Base-by-base conservation (phyloP, 2,797 vertebrate genomes). In the Gila robusta region DNA sequence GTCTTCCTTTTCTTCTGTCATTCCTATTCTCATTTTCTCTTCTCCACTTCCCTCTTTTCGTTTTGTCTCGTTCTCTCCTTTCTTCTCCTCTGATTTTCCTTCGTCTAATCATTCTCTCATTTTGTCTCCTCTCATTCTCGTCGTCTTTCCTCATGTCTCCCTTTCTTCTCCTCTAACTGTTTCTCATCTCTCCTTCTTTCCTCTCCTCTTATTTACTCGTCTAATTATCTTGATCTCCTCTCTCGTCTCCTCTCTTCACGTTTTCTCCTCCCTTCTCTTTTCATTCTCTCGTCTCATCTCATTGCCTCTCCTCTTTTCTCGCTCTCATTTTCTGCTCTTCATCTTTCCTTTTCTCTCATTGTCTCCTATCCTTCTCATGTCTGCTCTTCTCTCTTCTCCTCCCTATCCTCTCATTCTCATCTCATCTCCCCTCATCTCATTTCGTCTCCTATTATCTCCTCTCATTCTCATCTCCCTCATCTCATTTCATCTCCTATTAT, bases 111-210 rank as follows among this genome's bases (percentile, higher is more conserved):
- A 10, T 41, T 64, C 17, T 52, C 47, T 77, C 49, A 35, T 39
- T 10, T 78, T 8, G 0, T 39, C 32, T n/a, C 52, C 17, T 69
- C 47, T 81, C 28, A 47, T 39, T 70, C 35, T 54, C 6, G 3
- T 41, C 2, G 3, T 23, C 35, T 77, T 32, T 62, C 37, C n/a
- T 32, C n/a, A 11, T 4, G 14, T 66, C 66, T 28, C 21, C 3
- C 26, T n/a, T 49, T 12, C 26, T 26, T 54, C 17, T 49, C 17
- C 10, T 26, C 6, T 41, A 26, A 54, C 2, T 56, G 21, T 56
- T 76, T 76, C 11, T 62, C n/a, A 62, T 62, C 49, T 37, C 49
- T 16, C 5, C 80, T 81, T n/a, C n/a, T 62, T 9, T 78, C 35
- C 0, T 56, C 21, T 37, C 21, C 14, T 66, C 44, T 81, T 26